These are phyloP conservation scores for Centropyge bicolor DNA, from an alignment of 2,797 vertebrate genomes.

Conservation along the genomic window DNA sequence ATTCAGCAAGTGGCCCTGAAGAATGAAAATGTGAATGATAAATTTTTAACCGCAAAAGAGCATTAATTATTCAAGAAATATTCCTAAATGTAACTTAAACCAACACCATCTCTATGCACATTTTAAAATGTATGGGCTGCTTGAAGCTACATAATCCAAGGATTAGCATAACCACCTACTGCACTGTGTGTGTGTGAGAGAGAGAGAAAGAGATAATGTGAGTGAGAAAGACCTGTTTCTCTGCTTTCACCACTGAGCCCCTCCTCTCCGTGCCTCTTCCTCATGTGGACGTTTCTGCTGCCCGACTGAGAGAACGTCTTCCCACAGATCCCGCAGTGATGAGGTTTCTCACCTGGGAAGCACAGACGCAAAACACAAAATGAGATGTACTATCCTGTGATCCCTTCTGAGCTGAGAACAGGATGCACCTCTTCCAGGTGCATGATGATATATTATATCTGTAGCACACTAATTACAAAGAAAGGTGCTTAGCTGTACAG, in stretches of 20 bases:
- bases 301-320: constrained; percentile 99
- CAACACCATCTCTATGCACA: constrained; percentile 42
- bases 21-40: constrained; percentile 51
- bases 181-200: constrained; percentile 15
- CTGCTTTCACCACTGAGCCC: constrained; percentile 72
- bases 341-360: constrained; percentile 94
- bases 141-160: constrained; percentile 53
- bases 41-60: constrained; percentile 48
- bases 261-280: constrained; percentile 91
- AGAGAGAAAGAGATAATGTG: neutral
- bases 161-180: constrained; percentile 59
- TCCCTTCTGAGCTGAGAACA: constrained; percentile 5
- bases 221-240: constrained; percentile 78
- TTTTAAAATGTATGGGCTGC: constrained; percentile 63
- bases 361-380: neutral
- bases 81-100: constrained; percentile 59
- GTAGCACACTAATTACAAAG: constrained; percentile 7
- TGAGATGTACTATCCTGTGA: neutral
- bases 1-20: constrained; percentile 46
- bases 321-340: constrained; percentile 95
- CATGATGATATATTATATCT: constrained; percentile 4
- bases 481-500: constrained; percentile 30
- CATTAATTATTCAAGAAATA: constrained; percentile 63
- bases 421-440: neutral
- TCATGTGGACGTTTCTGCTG: constrained; percentile 98